Evolutionary conservation across 64 coral and sea anemone genomes (phyloP), one percentile per base, ranked within the genome.

Genomic region (Actinia equina): DNA sequence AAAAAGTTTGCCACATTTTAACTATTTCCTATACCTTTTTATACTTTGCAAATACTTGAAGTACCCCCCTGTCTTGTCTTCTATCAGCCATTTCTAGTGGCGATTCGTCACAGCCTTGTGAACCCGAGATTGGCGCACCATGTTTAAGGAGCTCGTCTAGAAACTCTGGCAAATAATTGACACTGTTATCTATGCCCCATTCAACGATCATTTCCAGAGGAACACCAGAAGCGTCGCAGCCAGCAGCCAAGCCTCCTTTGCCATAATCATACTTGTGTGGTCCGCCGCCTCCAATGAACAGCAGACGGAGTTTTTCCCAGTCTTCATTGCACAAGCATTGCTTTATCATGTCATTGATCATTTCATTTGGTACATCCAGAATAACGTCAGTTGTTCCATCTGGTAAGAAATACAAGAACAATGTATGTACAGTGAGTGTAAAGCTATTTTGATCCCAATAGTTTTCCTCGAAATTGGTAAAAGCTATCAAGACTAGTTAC

Each of bases 241-340:
- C 88, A 20, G 86, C 88, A 2, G 93, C 89, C 60, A 94, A n/a
- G 26, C 93, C 93, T 23, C 93, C 89, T 77, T 94, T 79, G 25
- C 93, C 93, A 76, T 45, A 84, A 45, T 49, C 78, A 82, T 88
- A 88, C 78, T 80, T 77, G 26, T 80, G 88, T 19, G 80, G 84
- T 61, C 89, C 93, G 49, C 88, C 86, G 26, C 93, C 93, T 82
- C 93, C 93, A 42, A 94, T 44, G 86, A 86, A 94, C 11, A 94
- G 62, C 3, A 91, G 65, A 22, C 81, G 82, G 37, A 94, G 67
- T 86, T 94, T 94, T 57, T 79, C 85, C 88, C 88, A 94, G 2
- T 86, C 67, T 43, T 41, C 83, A 56, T 91, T 80, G 11, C 77
- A 55, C 11, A 77, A 57, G 14, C 84, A 71, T 83, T 88, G 84